Base-by-base conservation (phyloP, 2,113 vertebrate species). In the Barbus barbus region DNA sequence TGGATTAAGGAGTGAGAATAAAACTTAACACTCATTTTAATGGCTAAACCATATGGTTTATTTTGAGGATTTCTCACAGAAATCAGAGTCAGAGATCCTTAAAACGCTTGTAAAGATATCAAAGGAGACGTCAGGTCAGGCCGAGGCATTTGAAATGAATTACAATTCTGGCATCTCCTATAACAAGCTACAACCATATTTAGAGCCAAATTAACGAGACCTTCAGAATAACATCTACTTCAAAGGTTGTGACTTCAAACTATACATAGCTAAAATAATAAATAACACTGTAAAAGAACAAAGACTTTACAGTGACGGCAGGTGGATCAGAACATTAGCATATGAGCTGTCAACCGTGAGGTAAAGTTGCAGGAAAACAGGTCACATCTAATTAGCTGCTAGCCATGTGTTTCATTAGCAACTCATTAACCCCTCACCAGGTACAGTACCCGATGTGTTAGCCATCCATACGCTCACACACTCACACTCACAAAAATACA, bases 361-460 rank as follows among this genome's bases (percentile, higher is more conserved):
- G 79, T 38, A 12, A 31, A 76, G 24, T 24, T 28, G 51, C n/a
- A 51, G 77, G 51, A 79, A 75, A 81, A 71, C 72, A 72, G 77
- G 82, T 86, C 77, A 86, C 69, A 84, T 67, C 78, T 88, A 81
- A 88, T 88, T 88, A 86, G 77, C 82, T 72, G 73, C 60, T 81
- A 84, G 83, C 84, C 80, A 74, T 81, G 84, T 88, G 87, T 74
- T 88, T 88, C 87, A 88, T 88, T 86, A 88, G 56, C 51, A 84
- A 84, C 44, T 86, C 84, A 88, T 86, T 88, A 88, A 81, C 87
- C 87, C 78, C 82, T 83, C 78, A 1, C 77, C 82, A 84, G 87
- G 84, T 85, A 84, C 38, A 46, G 60, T 61, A 83, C 84, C 24
- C 26, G 14, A 56, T 44, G 67, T 60, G 26, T 12, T 73, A 78